A percentile compares a stretch with the other conserved stretches of the same genome.
Conservation (phyloP, 2,888 invertebrate species). For the Glaucopsyche alexis region DNA sequence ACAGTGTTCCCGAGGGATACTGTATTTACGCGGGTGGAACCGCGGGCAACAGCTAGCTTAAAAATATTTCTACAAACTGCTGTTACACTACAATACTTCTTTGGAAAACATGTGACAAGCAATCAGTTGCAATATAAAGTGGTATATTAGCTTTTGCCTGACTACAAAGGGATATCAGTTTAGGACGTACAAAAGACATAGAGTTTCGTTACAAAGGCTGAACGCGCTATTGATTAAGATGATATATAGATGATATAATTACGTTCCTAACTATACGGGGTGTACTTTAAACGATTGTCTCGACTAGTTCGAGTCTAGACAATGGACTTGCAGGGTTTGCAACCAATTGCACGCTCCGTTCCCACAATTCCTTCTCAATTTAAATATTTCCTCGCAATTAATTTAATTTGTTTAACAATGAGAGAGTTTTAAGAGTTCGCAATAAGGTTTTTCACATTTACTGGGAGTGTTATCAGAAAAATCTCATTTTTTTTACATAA, state of each 20-base stretch:
- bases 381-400: slow-evolving; percentile 75
- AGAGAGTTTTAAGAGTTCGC: slow-evolving; percentile 52
- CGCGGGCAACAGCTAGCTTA: no score
- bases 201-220: neutral
- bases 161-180: neutral
- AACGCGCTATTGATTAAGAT: slow-evolving; percentile 40
- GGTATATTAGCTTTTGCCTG: neutral
- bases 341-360: slow-evolving; percentile 60
- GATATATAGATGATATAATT: slow-evolving; percentile 42
- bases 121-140: neutral
- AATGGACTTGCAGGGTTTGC: slow-evolving; percentile 56
- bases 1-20: no score
- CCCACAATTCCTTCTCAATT: slow-evolving; percentile 56
- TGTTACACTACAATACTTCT: no score
- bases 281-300: slow-evolving; percentile 52
- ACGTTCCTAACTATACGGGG: slow-evolving; percentile 42
- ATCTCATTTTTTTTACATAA: neutral
- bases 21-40: no score
- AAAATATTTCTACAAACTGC: neutral
- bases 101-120: neutral
- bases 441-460: slow-evolving; percentile 42
- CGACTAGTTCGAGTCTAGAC: slow-evolving; percentile 67
- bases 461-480: neutral
- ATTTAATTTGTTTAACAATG: slow-evolving; percentile 74
- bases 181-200: slow-evolving; percentile 6